Conservation (phyloP, 1,140 invertebrate species). For the Muscidifurax raptorellus region DNA sequence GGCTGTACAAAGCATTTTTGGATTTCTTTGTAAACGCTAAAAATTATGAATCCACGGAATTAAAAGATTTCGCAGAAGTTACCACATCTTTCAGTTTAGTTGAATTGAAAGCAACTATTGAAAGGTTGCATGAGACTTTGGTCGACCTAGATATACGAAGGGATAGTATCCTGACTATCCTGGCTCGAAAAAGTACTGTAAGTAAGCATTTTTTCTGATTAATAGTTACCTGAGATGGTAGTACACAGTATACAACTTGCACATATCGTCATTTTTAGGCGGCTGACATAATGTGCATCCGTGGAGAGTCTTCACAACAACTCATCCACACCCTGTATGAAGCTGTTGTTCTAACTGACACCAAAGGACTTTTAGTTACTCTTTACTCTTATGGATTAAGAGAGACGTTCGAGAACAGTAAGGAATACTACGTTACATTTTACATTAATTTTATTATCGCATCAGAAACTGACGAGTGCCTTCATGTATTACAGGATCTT, state of each 20-base stretch:
- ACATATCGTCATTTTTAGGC: background rate
- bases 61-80: too few species aligned
- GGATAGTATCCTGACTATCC: background rate
- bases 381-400: background rate
- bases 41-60: too few species aligned
- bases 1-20: background rate
- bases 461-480: too few species aligned
- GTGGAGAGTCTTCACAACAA: background rate
- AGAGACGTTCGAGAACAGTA: background rate
- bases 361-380: background rate
- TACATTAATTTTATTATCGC: too few species aligned
- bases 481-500: too few species aligned
- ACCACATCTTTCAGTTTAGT: conserved; percentile 6
- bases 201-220: background rate
- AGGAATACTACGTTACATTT: too few species aligned
- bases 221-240: background rate
- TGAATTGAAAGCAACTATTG: background rate
- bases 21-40: too few species aligned
- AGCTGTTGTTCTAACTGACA: background rate
- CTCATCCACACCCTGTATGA: background rate
- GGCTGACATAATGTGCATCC: background rate
- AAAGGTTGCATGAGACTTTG: background rate
- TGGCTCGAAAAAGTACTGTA: background rate
- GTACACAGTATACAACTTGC: too few species aligned
- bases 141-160: background rate